Conservation (phyloP, 2,113 vertebrate genomes). For the Craseonycteris thonglongyai region DNA sequence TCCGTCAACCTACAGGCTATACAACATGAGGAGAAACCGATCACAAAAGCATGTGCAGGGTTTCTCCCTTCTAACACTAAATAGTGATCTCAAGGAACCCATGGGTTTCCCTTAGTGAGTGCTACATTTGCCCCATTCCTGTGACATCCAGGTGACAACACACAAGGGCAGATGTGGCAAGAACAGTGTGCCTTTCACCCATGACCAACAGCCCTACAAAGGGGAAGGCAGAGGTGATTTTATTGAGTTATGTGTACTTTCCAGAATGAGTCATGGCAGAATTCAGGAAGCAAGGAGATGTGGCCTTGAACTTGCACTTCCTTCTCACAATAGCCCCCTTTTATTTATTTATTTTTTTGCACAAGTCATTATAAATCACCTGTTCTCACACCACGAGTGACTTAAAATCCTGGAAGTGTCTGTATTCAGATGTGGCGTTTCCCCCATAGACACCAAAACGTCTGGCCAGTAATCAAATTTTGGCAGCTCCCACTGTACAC, state of each 20-base stretch:
- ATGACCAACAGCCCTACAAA: background rate
- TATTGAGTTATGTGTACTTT: accelerated
- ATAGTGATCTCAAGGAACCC: background rate
- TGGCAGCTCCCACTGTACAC: constrained; percentile 74
- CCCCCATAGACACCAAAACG: constrained; percentile 64
- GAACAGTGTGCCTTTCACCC: accelerated
- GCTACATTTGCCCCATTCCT: background rate
- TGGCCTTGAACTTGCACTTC: background rate
- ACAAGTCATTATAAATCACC: background rate
- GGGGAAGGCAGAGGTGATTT: background rate
- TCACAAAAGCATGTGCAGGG: background rate
- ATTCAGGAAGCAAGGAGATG: background rate
- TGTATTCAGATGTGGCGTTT: constrained; percentile 33
- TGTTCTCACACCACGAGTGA: background rate
- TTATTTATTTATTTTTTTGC: too few relatives aligned
- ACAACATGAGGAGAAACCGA: background rate
- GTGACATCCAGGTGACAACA: background rate
- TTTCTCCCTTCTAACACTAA: background rate
- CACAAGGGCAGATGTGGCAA: background rate
- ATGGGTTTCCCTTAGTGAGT: background rate
- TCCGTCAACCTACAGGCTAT: background rate
- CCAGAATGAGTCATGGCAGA: background rate
- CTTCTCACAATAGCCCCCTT: background rate
- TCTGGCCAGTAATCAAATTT: constrained; percentile 77
- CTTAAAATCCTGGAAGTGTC: constrained; percentile 43